A percentile compares a stretch with the other conserved stretches of the same genome.
These are phyloP conservation scores for Netelia melanura DNA, from an alignment of 2,888 invertebrate genomes.

Conservation along the genomic window DNA sequence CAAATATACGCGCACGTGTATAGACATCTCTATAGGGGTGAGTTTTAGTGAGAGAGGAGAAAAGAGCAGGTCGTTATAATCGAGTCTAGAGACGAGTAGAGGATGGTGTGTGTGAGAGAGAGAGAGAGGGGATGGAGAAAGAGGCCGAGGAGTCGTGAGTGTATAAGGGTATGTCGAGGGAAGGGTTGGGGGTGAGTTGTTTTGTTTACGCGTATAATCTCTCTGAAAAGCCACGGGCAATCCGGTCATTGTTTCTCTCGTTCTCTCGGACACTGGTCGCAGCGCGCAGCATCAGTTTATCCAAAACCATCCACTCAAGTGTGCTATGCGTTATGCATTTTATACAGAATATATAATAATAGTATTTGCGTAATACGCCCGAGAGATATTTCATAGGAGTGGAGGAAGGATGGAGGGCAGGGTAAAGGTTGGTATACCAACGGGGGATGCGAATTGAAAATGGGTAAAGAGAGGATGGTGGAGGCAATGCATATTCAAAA, in stretches of 20 bases:
- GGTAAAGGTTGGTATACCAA: background rate
- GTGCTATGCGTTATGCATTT: background rate
- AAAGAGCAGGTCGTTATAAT: constrained; percentile 80
- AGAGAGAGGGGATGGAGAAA: no score
- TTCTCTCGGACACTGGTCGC: background rate
- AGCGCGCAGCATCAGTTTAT: constrained; percentile 11
- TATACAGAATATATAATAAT: background rate
- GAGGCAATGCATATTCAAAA: constrained; percentile 84
- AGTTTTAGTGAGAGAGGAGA: background rate
- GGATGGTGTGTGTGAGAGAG: no score
- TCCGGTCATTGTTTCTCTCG: constrained; percentile 58
- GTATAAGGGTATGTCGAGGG: no score
- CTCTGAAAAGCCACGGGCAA: constrained; percentile 68
- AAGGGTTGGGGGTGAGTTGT: constrained; percentile 58
- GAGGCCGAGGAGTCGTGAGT: no score
- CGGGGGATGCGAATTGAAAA: background rate
- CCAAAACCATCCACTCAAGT: constrained; percentile 8
- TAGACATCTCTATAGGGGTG: background rate
- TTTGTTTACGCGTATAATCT: constrained; percentile 76
- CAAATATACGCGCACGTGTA: no score
- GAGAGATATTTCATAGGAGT: background rate
- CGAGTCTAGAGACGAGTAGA: constrained; percentile 70
- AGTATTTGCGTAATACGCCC: constrained; percentile 3
- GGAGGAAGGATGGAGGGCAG: background rate
- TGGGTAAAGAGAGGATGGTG: constrained; percentile 71